Percentiles rank a stretch among this genome's conserved stretches.
Conservation (phyloP, 64 coral and sea anemone species). For the Actinia equina region DNA sequence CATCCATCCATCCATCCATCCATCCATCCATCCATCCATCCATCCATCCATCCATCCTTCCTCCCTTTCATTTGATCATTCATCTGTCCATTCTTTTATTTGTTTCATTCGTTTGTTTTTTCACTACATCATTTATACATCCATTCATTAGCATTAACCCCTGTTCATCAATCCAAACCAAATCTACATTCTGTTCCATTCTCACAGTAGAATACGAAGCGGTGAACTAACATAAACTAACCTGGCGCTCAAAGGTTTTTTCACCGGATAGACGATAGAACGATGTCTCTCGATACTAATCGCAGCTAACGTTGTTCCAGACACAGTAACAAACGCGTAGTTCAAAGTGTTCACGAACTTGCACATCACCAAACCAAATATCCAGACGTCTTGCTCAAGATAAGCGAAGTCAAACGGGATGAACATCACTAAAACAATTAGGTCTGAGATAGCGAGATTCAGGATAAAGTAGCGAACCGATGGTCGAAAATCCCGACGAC, state of each 20-base stretch:
- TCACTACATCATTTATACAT: background rate
- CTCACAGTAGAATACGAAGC: background rate
- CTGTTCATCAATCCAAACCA: background rate
- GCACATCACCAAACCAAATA: slow-evolving; percentile 40
- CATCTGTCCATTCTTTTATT: too few species aligned
- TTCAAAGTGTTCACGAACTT: slow-evolving; percentile 46
- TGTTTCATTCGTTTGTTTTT: background rate
- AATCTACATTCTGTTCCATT: background rate
- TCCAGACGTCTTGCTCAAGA: slow-evolving; percentile 21
- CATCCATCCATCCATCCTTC: too few species aligned
- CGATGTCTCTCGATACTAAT: slow-evolving; percentile 47
- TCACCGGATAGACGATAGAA: slow-evolving; percentile 42
- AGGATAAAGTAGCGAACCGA: slow-evolving; percentile 39
- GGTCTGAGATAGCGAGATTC: slow-evolving; percentile 40
- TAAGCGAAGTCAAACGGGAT: slow-evolving; percentile 48
- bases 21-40: too few species aligned
- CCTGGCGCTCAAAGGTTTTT: slow-evolving; percentile 23
- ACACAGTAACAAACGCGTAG: slow-evolving; percentile 39
- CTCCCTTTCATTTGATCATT: too few species aligned
- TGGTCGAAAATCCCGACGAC: background rate
- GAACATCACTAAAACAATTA: slow-evolving; percentile 42
- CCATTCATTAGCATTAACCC: background rate
- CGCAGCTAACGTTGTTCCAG: slow-evolving; percentile 43
- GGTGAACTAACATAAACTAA: background rate
- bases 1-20: too few species aligned